phyloP scores from a whole-genome alignment of 92 coral and sea anemone genomes.

The Phymanthus crucifer region DNA sequence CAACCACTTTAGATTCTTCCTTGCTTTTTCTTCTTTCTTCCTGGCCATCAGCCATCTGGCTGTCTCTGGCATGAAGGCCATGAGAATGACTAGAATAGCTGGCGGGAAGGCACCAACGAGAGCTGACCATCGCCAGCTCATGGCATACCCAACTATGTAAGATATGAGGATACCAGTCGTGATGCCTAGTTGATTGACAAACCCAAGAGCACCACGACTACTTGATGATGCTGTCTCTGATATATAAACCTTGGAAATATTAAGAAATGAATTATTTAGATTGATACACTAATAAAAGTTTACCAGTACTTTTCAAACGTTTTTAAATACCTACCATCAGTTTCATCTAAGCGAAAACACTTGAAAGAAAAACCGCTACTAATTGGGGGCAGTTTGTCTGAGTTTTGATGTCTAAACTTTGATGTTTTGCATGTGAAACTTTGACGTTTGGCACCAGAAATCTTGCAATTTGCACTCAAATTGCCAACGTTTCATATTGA shows the following conservation, averaged over 20 bases:
- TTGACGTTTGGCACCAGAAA: too few relatives aligned
- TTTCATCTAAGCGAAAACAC: too few relatives aligned
- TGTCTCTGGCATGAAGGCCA: slow-evolving; percentile 82
- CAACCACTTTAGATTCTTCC: slow-evolving; percentile 62
- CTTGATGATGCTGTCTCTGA: slow-evolving; percentile 72
- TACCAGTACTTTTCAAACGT: too few relatives aligned
- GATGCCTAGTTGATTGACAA: slow-evolving; percentile 73
- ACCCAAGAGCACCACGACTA: slow-evolving; percentile 71
- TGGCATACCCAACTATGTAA: slow-evolving; percentile 56
- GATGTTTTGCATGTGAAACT: too few relatives aligned
- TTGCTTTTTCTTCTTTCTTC: slow-evolving; percentile 59
- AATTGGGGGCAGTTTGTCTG: too few relatives aligned
- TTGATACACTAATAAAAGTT: not conserved
- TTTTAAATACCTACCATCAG: too few relatives aligned
- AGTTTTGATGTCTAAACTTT: too few relatives aligned
- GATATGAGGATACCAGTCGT: slow-evolving; percentile 64
- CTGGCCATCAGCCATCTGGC: slow-evolving; percentile 78
- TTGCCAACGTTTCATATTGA: too few relatives aligned
- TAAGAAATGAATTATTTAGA: not conserved
- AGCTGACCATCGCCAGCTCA: slow-evolving; percentile 75
- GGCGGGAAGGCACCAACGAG: slow-evolving; percentile 61
- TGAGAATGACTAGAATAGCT: slow-evolving; percentile 53
- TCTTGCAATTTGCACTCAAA: too few relatives aligned
- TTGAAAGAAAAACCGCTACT: too few relatives aligned
- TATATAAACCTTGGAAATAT: slow-evolving; percentile 58